Evolutionary conservation across 2,797 vertebrate genomes (phyloP).

Genomic region (Pseudomugil gertrudae): DNA sequence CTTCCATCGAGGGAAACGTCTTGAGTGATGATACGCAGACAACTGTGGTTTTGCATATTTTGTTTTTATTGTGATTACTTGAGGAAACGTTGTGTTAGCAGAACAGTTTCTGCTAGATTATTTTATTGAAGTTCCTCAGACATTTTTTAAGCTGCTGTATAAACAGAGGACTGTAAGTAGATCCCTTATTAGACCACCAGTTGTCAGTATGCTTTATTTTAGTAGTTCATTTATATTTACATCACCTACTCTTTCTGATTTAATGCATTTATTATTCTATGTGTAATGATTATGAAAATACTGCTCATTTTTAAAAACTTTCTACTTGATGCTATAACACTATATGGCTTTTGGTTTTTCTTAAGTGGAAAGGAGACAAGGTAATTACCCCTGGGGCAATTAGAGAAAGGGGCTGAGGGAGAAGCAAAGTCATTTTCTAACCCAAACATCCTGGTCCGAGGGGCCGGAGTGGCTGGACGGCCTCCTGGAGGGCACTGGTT

Average conservation of each 20-base stretch:
- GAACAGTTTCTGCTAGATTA: slow-evolving; percentile 58
- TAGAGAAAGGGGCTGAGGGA: slow-evolving; percentile 77
- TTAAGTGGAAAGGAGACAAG: slow-evolving; percentile 79
- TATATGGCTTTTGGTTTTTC: slow-evolving; percentile 64
- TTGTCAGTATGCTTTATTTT: slow-evolving; percentile 39
- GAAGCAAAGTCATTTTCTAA: slow-evolving; percentile 85
- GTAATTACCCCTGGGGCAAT: slow-evolving; percentile 84
- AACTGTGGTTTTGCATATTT: slow-evolving; percentile 68
- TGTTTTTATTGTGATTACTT: slow-evolving; percentile 82
- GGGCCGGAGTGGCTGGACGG: slow-evolving; percentile 72
- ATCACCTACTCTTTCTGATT: slow-evolving; percentile 34
- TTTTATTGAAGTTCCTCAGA: slow-evolving; percentile 48
- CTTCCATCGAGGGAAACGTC: slow-evolving; percentile 54
- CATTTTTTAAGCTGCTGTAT: slow-evolving; percentile 35
- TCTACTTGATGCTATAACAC: slow-evolving; percentile 64
- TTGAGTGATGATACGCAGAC: slow-evolving; percentile 69
- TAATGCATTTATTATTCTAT: slow-evolving; percentile 59
- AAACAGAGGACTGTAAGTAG: slow-evolving; percentile 43
- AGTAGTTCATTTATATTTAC: slow-evolving; percentile 48
- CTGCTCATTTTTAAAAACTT: slow-evolving; percentile 52
- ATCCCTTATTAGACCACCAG: slow-evolving; percentile 44
- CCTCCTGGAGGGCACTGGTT: slow-evolving; percentile 69
- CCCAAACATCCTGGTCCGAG: slow-evolving; percentile 85
- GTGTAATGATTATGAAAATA: slow-evolving; percentile 60
- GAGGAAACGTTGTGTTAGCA: slow-evolving; percentile 81